Conservation (phyloP, 2,113 vertebrate genomes). For the Corydoras maculifer region DNA sequence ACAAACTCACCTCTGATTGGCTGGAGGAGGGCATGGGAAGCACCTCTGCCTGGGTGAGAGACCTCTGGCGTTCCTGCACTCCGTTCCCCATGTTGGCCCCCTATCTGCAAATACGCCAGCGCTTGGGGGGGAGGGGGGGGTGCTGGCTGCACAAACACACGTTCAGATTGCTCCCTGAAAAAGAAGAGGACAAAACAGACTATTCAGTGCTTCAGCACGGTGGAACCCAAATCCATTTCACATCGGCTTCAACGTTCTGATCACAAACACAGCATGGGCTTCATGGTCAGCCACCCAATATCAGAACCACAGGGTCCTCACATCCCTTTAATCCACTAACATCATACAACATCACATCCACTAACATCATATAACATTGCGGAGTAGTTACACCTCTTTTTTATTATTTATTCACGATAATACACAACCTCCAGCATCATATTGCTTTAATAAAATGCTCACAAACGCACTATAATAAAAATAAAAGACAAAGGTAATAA, state of each 20-base stretch:
- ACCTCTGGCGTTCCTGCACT: conserved; percentile 69
- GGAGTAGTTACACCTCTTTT: too few species aligned
- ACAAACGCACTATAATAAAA: too few species aligned
- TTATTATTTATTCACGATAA: too few species aligned
- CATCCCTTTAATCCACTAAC: too few species aligned
- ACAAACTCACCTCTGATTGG: conserved; percentile 52
- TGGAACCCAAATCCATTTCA: neutral
- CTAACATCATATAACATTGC: too few species aligned
- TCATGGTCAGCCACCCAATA: too few species aligned
- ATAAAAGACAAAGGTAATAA: too few species aligned
- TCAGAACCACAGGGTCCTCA: too few species aligned
- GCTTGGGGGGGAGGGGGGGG: conserved; percentile 4
- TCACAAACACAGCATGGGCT: too few species aligned
- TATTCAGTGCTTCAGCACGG: neutral
- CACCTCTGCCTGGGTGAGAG: conserved; percentile 67
- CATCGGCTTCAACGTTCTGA: neutral
- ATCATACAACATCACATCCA: too few species aligned
- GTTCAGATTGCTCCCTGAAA: conserved; percentile 12
- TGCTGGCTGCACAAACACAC: conserved; percentile 12
- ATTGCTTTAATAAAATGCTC: too few species aligned
- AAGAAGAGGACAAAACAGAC: neutral
- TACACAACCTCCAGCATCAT: too few species aligned
- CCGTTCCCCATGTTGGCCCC: conserved; percentile 82
- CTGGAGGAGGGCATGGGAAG: conserved; percentile 56
- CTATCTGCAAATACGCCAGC: conserved; percentile 49